These are phyloP conservation scores for Brassicogethes aeneus DNA, from an alignment of 2,888 invertebrate species.

Conservation along the genomic window DNA sequence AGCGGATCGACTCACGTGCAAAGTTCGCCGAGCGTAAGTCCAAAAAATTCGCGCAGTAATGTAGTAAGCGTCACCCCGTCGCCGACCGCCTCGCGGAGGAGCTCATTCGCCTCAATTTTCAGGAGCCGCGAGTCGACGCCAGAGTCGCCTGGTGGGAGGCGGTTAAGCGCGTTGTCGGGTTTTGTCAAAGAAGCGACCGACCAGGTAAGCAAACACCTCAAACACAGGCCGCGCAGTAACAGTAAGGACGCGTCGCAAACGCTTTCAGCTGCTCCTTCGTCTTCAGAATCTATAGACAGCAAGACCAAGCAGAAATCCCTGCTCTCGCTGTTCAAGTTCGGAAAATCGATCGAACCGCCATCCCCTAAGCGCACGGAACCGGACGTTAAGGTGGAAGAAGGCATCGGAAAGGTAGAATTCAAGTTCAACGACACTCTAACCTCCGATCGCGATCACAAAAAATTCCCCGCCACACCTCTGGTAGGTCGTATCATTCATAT, in stretches of 20 bases:
- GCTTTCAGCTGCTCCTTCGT: conserved; percentile 46
- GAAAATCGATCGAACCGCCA: conserved; percentile 43
- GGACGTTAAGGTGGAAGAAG: conserved; percentile 31
- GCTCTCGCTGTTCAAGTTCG: conserved; percentile 57
- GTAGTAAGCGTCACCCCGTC: conserved; percentile 50
- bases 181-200: conserved; percentile 36
- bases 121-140: conserved; percentile 62
- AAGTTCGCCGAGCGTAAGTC: conserved; percentile 40
- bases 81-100: conserved; percentile 65
- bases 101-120: conserved; percentile 73
- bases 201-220: conserved; percentile 19
- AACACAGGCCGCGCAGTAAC: conserved; percentile 44
- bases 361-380: conserved; percentile 44
- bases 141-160: conserved; percentile 45
- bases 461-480: conserved; percentile 55
- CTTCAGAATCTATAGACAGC: conserved; percentile 39
- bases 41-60: conserved; percentile 35
- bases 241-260: conserved; percentile 50
- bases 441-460: conserved; percentile 20
- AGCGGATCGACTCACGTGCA: conserved; percentile 10
- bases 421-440: conserved; percentile 27
- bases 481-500: conserved; percentile 60
- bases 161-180: conserved; percentile 34
- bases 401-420: conserved; percentile 40
- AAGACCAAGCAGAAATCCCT: conserved; percentile 55